Evolutionary conservation across 92 coral and sea anemone genomes (phyloP).

Genomic region (Nematostella vectensis): DNA sequence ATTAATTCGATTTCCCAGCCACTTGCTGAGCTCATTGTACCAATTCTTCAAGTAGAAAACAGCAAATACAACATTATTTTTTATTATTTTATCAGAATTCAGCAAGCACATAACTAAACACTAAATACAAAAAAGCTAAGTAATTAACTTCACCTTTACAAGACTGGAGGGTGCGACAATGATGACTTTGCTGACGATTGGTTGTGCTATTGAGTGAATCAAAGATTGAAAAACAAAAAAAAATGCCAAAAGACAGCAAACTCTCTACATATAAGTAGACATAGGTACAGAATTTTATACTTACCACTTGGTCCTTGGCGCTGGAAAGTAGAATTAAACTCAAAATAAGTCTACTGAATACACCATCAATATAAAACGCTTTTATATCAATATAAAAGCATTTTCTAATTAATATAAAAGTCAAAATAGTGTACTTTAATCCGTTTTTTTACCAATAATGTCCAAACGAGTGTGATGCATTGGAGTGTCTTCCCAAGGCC

Average conservation of each 20-base stretch:
- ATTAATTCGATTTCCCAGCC: slow-evolving; percentile 77
- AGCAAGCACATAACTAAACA: too few relatives aligned
- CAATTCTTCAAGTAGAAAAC: slow-evolving; percentile 47
- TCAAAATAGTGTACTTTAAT: too few relatives aligned
- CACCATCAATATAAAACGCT: too few relatives aligned
- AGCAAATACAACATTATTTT: too few relatives aligned
- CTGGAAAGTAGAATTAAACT: too few relatives aligned
- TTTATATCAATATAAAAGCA: too few relatives aligned
- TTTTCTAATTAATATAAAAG: too few relatives aligned
- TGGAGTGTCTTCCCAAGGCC: slow-evolving; percentile 96
- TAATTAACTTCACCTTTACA: slow-evolving; percentile 57
- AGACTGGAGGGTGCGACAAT: slow-evolving; percentile 98
- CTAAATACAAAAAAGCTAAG: neutral
- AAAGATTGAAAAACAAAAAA: neutral
- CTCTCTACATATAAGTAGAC: neutral
- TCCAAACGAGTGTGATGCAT: slow-evolving; percentile 84
- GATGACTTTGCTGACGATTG: slow-evolving; percentile 69
- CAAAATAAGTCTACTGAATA: too few relatives aligned
- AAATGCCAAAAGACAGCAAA: neutral
- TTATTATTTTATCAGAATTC: neutral
- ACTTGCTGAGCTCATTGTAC: slow-evolving; percentile 89
- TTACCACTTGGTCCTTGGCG: slow-evolving; percentile 76
- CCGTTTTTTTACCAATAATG: slow-evolving; percentile 84
- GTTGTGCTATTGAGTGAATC: slow-evolving; percentile 53
- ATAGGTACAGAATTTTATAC: neutral